phyloP scores from a whole-genome alignment of 2,797 vertebrate species.

The Nyctibius grandis region DNA sequence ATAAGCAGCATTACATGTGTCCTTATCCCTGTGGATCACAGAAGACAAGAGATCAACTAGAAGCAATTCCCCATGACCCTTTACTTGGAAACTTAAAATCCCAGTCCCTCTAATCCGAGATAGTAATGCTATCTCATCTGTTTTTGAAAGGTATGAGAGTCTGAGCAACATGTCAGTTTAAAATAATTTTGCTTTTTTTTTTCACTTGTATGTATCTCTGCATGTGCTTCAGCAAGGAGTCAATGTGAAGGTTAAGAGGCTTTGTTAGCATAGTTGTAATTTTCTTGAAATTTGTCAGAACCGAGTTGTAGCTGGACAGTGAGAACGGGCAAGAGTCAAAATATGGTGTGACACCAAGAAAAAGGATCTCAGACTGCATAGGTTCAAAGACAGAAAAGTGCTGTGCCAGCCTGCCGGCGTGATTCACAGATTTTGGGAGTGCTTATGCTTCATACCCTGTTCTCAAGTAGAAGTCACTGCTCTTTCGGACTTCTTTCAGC shows the following conservation, averaged over 20 bases:
- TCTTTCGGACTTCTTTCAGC: not conserved
- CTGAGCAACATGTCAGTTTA: not conserved
- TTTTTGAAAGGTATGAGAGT: not conserved
- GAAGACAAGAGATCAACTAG: not conserved
- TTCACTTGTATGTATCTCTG: not conserved
- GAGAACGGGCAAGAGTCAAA: not conserved
- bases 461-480: not conserved
- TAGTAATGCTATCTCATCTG: not conserved
- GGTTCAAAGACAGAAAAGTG: not conserved
- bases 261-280: not conserved
- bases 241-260: accelerated
- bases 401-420: not conserved
- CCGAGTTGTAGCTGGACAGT: not conserved
- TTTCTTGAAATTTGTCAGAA: not conserved
- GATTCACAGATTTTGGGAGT: not conserved
- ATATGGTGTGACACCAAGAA: not conserved
- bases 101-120: not conserved
- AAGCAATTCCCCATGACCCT: not conserved
- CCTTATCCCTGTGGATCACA: not conserved
- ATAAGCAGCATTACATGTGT: not conserved
- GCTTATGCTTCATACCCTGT: not conserved
- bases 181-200: not conserved
- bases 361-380: not conserved
- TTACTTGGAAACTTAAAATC: not conserved
- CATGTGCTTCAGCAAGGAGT: not conserved